phyloP scores from a whole-genome alignment of 2,888 invertebrate species.

The Spodoptera littoralis region DNA sequence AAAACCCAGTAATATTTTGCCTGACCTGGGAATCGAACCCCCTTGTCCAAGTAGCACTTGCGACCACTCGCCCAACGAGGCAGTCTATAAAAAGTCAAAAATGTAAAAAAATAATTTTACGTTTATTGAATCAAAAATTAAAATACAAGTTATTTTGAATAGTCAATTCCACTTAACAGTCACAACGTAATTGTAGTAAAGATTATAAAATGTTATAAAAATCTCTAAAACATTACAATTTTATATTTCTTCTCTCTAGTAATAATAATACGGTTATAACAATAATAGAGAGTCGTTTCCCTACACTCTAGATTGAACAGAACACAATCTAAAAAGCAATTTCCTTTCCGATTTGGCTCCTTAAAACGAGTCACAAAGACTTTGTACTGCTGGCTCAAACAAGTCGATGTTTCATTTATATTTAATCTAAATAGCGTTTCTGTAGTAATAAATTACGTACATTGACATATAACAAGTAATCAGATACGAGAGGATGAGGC shows the following conservation, averaged over 20 bases:
- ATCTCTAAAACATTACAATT: slow-evolving; percentile 23
- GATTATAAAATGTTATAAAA: not conserved
- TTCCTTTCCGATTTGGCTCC: slow-evolving; percentile 42
- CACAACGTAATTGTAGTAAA: not conserved
- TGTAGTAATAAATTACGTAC: slow-evolving; percentile 65
- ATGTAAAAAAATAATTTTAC: not conserved
- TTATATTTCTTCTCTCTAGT: slow-evolving; percentile 23
- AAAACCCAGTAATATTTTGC: too few species aligned
- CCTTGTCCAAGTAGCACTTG: too few species aligned
- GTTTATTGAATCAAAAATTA: not conserved
- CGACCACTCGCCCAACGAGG: too few species aligned
- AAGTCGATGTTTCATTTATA: slow-evolving; percentile 37
- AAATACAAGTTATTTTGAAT: not conserved
- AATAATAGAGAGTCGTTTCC: slow-evolving; percentile 43
- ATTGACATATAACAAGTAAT: slow-evolving; percentile 73
- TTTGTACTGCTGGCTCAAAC: slow-evolving; percentile 35
- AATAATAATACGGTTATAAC: slow-evolving; percentile 29
- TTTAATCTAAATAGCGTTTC: slow-evolving; percentile 56
- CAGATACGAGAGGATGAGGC: slow-evolving; percentile 66
- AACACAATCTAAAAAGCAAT: slow-evolving; percentile 57
- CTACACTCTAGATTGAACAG: slow-evolving; percentile 31
- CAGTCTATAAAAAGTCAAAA: too few species aligned
- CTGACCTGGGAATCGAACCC: too few species aligned
- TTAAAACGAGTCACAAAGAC: slow-evolving; percentile 32
- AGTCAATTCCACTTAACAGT: not conserved